Conservation (phyloP, 2,888 invertebrate species). For the Pollenia amentaria region DNA sequence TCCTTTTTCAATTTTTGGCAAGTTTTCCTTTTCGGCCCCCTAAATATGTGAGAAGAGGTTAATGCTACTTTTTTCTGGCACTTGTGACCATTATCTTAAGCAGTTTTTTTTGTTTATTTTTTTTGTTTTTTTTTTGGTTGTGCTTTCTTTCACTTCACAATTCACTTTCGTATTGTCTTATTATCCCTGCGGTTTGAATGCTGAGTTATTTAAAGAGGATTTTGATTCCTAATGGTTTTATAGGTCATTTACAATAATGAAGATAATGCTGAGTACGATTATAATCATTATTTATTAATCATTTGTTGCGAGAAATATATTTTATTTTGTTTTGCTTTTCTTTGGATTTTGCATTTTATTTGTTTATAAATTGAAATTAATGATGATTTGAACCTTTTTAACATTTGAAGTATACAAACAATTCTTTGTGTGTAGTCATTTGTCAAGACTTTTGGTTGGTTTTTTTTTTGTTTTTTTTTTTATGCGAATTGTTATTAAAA, state of each 20-base stretch:
- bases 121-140: slow-evolving; percentile 16
- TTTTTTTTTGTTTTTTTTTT: slow-evolving; percentile 6
- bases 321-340: background rate
- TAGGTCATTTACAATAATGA: slow-evolving; percentile 54
- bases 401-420: slow-evolving; percentile 30
- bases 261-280: slow-evolving; percentile 50
- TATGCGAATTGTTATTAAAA: slow-evolving; percentile 37
- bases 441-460: slow-evolving; percentile 58
- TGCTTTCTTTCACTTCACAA: slow-evolving; percentile 14
- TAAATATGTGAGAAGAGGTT: slow-evolving; percentile 15
- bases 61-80: slow-evolving; percentile 52
- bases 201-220: slow-evolving; percentile 61
- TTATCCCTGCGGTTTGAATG: slow-evolving; percentile 56
- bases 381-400: slow-evolving; percentile 71
- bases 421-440: slow-evolving; percentile 47
- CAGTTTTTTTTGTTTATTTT: background rate
- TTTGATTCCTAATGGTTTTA: slow-evolving; percentile 66
- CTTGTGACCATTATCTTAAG: slow-evolving; percentile 67
- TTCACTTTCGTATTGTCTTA: slow-evolving; percentile 54
- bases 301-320: slow-evolving; percentile 17
- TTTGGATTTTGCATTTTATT: slow-evolving; percentile 62
- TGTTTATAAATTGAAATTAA: slow-evolving; percentile 72
- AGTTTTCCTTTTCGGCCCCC: background rate
- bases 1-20: slow-evolving; percentile 4
- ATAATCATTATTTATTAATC: slow-evolving; percentile 63